Conservation (phyloP, 2,888 invertebrate species). For the Ochropacha duplaris region DNA sequence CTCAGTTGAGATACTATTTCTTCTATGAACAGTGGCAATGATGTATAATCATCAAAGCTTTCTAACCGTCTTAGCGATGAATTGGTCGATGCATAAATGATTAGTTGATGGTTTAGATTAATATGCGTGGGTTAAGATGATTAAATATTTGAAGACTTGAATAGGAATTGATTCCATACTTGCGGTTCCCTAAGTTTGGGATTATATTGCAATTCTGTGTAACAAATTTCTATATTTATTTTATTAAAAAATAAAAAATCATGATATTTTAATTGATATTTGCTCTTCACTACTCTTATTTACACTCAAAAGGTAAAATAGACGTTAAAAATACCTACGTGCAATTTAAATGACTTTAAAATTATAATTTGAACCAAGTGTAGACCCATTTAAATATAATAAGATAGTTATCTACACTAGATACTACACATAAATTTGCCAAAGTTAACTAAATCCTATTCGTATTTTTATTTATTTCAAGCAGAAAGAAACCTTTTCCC, state of each 20-base stretch:
- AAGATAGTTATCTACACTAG: background rate
- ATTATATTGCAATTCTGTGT: background rate
- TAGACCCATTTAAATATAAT: background rate
- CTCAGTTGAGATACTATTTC: background rate
- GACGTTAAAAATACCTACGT: no score
- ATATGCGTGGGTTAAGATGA: background rate
- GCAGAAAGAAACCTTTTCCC: constrained; percentile 52
- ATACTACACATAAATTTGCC: constrained; percentile 36
- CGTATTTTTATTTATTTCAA: constrained; percentile 36
- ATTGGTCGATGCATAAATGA: constrained; percentile 47
- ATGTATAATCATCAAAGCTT: constrained; percentile 33
- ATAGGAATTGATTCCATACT: background rate
- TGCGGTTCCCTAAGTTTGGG: background rate
- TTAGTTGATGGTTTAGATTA: constrained; percentile 24
- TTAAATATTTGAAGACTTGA: constrained; percentile 1
- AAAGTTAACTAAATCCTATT: constrained; percentile 38
- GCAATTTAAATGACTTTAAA: no score
- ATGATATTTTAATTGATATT: no score
- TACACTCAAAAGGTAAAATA: no score
- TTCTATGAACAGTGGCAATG: background rate
- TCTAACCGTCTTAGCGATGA: constrained; percentile 32
- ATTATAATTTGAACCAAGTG: background rate
- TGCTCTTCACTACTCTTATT: no score
- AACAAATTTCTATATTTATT: no score
- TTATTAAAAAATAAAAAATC: no score